These are phyloP conservation scores for Pterophyllum scalare DNA, from an alignment of 2,113 vertebrate genomes.

Conservation along the genomic window DNA sequence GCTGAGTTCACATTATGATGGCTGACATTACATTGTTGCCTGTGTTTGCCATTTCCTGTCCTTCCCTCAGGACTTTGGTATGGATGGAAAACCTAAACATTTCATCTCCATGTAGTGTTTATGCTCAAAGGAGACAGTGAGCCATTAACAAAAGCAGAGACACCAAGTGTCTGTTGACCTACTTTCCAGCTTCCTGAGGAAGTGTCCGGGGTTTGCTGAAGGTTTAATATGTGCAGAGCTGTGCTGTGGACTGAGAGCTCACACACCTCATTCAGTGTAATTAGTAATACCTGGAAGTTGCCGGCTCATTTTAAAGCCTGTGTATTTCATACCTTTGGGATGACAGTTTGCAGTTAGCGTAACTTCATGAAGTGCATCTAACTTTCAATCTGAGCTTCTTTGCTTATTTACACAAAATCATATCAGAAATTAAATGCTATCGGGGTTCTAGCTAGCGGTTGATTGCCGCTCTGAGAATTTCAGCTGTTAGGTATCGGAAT, in stretches of 20 bases:
- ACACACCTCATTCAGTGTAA: constrained; percentile 3
- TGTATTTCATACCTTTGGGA: neutral
- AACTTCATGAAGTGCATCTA: neutral
- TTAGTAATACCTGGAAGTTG: neutral
- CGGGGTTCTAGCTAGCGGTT: no score
- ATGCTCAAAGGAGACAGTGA: constrained; percentile 7
- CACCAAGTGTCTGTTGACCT: constrained; percentile 41
- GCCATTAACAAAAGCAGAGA: constrained; percentile 1
- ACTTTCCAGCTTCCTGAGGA: constrained; percentile 53
- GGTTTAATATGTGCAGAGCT: constrained; percentile 1
- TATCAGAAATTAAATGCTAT: neutral
- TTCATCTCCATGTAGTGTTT: neutral
- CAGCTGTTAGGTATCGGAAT: no score
- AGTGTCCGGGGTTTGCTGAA: constrained; percentile 9
- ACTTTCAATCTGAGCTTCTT: neutral
- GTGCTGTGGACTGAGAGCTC: neutral
- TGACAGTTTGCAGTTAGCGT: neutral
- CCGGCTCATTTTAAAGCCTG: neutral
- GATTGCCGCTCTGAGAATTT: no score
- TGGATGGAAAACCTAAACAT: neutral
- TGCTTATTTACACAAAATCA: neutral
- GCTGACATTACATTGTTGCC: neutral
- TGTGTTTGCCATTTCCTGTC: neutral
- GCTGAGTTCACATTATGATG: no score
- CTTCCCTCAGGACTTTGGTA: neutral